Evolutionary conservation across 23 tunicate species (phyloP), one percentile per base, ranked within the genome.

Genomic region (Botrylloides violaceus): DNA sequence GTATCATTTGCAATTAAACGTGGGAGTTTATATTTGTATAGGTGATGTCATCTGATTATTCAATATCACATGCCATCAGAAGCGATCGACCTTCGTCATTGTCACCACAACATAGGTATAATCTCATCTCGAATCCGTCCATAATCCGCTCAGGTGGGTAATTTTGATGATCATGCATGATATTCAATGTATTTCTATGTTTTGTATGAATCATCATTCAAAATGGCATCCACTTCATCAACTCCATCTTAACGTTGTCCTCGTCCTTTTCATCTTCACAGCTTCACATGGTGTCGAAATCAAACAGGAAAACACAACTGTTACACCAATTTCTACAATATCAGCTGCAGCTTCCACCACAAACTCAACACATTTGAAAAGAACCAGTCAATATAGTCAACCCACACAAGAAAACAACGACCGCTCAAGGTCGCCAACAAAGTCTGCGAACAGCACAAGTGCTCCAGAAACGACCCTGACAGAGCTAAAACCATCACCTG

Each of bases 381-480:
- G 12, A 15, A 15, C 12, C 12, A 43, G 12, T 43, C 53, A 43
- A 15, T 43, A 43, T 15, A 9, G 15, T 43, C 53, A 43, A 43
- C 9, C 12, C 53, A 9, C 53, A 7, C 53, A 43, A 43, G 15
- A 43, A 9, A 7, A 15, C 53, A 43, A 43, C 53, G 53, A 43
- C 53, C 53, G 53, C 15, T 43, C 53, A 43, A n/a, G n/a, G n/a
- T 7, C 12, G 12, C 53, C 53, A 15, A 9, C 53, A 15, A 43
- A 43, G 53, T 9, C 12, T 7, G 15, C 12, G 53, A 43, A 43
- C 12, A 43, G 34, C 3, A 63, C 23, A 26, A 63, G 70, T 28
- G 20, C 70, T 4, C 70, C 70, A 3, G 70, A 63, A 63, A 63
- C 70, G 35, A 63, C 70, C 23, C 9, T 63, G 70, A 63, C 70